These are phyloP conservation scores for Hymenochirus boettgeri DNA, from an alignment of 2,113 vertebrate genomes.

Conservation along the genomic window DNA sequence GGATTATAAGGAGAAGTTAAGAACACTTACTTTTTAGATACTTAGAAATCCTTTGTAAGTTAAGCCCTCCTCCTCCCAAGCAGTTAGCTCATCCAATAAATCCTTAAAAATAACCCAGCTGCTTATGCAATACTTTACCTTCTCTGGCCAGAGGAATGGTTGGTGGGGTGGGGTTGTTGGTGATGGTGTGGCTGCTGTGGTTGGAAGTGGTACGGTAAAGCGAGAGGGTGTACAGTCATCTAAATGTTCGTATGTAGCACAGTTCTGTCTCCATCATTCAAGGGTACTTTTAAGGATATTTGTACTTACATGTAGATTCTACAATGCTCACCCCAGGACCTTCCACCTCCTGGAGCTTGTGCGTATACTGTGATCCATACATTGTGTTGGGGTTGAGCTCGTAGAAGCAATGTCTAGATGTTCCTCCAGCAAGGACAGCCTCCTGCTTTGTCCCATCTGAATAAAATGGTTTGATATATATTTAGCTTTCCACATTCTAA, in stretches of 20 bases:
- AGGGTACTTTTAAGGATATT: no score
- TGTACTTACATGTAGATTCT: conserved; percentile 81
- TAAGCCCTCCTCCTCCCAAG: no score
- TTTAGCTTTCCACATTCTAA: no score
- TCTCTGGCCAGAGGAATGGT: conserved; percentile 84
- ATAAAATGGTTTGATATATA: conserved; percentile 48
- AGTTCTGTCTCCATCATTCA: background rate
- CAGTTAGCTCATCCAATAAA: no score
- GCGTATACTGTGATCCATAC: conserved; percentile 82
- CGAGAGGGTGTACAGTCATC: conserved; percentile 23
- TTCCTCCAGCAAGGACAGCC: conserved; percentile 71
- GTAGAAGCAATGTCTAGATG: conserved; percentile 83
- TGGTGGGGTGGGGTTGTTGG: conserved; percentile 67
- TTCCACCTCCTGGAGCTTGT: conserved; percentile 74
- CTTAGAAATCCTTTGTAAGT: no score
- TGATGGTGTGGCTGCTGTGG: conserved; percentile 66
- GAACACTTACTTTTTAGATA: no score
- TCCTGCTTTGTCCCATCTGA: conserved; percentile 81
- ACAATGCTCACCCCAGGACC: conserved; percentile 78
- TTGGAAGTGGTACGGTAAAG: conserved; percentile 69
- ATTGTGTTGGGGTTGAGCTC: conserved; percentile 80
- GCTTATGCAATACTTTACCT: conserved; percentile 68
- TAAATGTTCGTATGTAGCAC: background rate
- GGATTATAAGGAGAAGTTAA: no score
- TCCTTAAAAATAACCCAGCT: no score